Conservation (phyloP, 1,140 invertebrate genomes). For the Globodera rostochiensis region DNA sequence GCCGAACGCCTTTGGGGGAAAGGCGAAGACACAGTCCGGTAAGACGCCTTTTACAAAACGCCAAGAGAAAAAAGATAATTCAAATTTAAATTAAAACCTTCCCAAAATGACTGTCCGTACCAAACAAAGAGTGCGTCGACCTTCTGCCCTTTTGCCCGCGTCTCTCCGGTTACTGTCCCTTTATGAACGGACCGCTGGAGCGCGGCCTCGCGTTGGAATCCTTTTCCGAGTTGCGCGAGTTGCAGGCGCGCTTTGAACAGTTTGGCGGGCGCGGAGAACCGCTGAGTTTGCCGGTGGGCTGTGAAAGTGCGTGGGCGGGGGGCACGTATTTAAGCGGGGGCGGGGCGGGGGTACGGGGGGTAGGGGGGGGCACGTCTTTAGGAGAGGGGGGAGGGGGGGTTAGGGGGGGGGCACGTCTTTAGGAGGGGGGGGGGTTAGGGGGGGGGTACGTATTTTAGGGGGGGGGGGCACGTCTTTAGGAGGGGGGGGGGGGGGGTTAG, state of each 20-base stretch:
- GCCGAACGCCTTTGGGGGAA: neutral
- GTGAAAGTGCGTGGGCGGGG: slow-evolving; percentile 36
- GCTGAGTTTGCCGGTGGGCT: slow-evolving; percentile 22
- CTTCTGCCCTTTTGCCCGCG: slow-evolving; percentile 40
- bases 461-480: too few species aligned
- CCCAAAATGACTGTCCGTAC: neutral
- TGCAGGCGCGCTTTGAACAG: slow-evolving; percentile 35
- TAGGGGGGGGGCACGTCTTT: too few species aligned
- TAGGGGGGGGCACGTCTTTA: too few species aligned
- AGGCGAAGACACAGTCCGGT: slow-evolving; percentile 10
- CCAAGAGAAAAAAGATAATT: neutral
- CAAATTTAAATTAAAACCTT: slow-evolving; percentile 4
- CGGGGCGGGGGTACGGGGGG: too few species aligned
- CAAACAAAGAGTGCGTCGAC: slow-evolving; percentile 24
- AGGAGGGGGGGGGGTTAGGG: too few species aligned
- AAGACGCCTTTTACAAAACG: neutral
- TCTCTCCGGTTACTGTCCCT: slow-evolving; percentile 36
- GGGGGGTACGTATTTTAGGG: neutral
- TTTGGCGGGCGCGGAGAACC: slow-evolving; percentile 7
- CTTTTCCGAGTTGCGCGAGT: slow-evolving; percentile 25
- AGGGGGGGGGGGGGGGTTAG: too few species aligned
- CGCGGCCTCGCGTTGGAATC: slow-evolving; percentile 32
- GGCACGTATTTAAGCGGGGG: slow-evolving; percentile 4
- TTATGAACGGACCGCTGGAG: slow-evolving; percentile 40
- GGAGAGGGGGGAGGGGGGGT: too few species aligned